Evolutionary conservation across 2,797 vertebrate species (phyloP).

Genomic region (Muscicapa striata): DNA sequence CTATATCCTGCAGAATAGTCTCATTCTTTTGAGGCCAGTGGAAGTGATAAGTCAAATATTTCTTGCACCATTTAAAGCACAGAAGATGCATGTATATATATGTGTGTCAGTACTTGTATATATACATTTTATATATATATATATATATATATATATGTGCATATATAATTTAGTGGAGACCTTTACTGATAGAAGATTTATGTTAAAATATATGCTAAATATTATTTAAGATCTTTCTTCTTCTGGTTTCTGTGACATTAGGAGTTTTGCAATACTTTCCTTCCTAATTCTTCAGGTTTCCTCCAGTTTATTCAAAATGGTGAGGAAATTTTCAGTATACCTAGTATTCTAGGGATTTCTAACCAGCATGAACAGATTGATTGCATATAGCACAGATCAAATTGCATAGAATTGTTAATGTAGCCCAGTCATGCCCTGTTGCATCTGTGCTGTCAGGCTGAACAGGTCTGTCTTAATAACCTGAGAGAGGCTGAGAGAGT

Average conservation of each 20-base stretch:
- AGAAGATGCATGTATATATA: neutral
- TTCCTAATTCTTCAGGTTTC: neutral
- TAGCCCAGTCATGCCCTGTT: neutral
- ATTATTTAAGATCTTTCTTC: neutral
- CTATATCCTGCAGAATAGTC: neutral
- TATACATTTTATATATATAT: rapidly evolving
- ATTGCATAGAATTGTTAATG: neutral
- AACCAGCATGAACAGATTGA: neutral
- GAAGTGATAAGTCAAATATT: neutral
- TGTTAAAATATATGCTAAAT: neutral
- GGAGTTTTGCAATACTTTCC: neutral
- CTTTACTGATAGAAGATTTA: neutral
- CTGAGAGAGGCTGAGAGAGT: neutral
- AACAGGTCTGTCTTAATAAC: slow-evolving; percentile 19
- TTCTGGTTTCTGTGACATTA: neutral
- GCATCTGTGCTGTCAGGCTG: neutral
- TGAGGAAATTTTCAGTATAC: neutral
- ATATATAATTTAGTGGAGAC: neutral
- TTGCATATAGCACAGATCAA: neutral
- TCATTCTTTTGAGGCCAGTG: neutral
- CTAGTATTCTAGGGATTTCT: neutral
- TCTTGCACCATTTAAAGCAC: neutral
- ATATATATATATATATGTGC: rapidly evolving
- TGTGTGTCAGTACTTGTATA: rapidly evolving
- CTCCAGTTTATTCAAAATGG: neutral